Conservation (phyloP, 2,113 vertebrate species). For the Mirza zaza region DNA sequence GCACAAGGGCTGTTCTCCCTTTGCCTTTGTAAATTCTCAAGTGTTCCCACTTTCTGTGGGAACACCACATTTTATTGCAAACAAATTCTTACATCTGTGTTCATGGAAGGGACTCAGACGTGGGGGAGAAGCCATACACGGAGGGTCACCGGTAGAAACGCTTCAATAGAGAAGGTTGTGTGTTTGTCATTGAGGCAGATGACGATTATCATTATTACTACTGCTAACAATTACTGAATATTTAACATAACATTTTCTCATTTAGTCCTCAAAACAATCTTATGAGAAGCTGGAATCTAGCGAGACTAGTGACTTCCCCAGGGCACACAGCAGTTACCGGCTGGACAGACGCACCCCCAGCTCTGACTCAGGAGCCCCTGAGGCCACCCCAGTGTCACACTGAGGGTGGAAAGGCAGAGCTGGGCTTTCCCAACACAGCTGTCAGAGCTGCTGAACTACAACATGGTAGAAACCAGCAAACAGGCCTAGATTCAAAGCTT, state of each 20-base stretch:
- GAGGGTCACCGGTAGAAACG: not conserved
- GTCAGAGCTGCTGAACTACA: not conserved
- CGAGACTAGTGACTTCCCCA: not conserved
- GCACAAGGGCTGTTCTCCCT: not conserved
- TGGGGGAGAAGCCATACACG: not conserved
- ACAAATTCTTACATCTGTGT: no score
- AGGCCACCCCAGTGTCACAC: not conserved
- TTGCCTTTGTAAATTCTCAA: not conserved
- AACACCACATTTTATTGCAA: no score
- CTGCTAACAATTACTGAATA: not conserved
- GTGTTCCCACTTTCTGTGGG: not conserved
- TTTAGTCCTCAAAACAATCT: not conserved
- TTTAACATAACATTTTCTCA: not conserved
- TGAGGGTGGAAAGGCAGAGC: not conserved
- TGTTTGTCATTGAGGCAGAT: not conserved
- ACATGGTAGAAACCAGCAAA: not conserved
- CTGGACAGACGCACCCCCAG: not conserved
- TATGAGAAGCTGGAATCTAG: not conserved
- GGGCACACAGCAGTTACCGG: not conserved
- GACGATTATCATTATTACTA: not conserved
- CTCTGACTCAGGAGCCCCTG: not conserved
- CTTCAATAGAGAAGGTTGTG: not conserved
- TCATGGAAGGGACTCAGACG: no score
- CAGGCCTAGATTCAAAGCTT: not conserved
- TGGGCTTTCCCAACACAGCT: not conserved